Conservation (phyloP, 2,888 invertebrate genomes). For the Xestoiulus laeticollis region DNA sequence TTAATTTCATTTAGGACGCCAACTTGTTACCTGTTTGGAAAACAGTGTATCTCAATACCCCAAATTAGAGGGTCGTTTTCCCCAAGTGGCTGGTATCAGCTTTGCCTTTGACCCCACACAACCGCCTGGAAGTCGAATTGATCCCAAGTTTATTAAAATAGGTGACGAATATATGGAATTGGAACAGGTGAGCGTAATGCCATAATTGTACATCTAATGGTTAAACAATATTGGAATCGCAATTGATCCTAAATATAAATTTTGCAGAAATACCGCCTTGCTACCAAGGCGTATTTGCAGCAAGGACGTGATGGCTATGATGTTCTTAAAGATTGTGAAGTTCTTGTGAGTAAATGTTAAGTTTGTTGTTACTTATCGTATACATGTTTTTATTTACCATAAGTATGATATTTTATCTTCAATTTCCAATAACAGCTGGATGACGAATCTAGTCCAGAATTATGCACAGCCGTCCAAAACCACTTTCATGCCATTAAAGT, state of each 20-base stretch:
- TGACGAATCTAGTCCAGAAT: slow-evolving; percentile 85
- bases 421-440: slow-evolving; percentile 70
- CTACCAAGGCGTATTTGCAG: slow-evolving; percentile 82
- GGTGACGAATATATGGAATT: slow-evolving; percentile 82
- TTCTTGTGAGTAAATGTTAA: slow-evolving; percentile 72
- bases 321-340: slow-evolving; percentile 77
- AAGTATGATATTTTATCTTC: not conserved
- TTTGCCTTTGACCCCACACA: slow-evolving; percentile 68
- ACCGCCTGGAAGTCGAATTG: slow-evolving; percentile 75
- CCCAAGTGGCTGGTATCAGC: slow-evolving; percentile 75
- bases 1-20: slow-evolving; percentile 67
- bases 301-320: slow-evolving; percentile 86
- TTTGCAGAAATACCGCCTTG: slow-evolving; percentile 76
- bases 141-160: slow-evolving; percentile 78
- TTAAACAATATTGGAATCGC: not conserved
- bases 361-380: too few relatives aligned
- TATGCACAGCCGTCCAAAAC: slow-evolving; percentile 85
- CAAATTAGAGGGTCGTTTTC: slow-evolving; percentile 86
- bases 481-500: slow-evolving; percentile 89
- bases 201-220: not conserved
- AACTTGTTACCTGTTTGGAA: slow-evolving; percentile 78
- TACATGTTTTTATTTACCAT: not conserved
- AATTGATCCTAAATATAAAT: not conserved
- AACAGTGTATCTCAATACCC: slow-evolving; percentile 88
- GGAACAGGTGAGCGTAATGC: slow-evolving; percentile 61